These are phyloP conservation scores for Hecatera dysodea DNA, from an alignment of 2,888 invertebrate genomes.

Conservation along the genomic window DNA sequence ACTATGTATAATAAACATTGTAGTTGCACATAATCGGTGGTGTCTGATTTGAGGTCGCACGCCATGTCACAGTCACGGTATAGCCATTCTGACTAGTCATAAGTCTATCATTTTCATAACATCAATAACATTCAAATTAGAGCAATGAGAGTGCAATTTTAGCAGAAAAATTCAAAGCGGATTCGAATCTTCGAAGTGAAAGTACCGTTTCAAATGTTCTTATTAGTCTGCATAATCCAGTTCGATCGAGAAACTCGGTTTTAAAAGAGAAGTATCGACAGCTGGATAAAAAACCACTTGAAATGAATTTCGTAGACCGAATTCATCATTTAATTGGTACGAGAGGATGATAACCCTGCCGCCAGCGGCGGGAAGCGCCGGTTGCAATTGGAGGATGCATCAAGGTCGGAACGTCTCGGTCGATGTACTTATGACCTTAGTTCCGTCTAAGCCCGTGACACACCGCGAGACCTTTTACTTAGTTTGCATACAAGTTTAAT, in stretches of 20 bases:
- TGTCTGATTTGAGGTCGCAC: constrained; percentile 60
- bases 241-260: not conserved
- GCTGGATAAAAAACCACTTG: constrained; percentile 24
- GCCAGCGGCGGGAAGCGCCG: constrained; percentile 77
- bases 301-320: constrained; percentile 58
- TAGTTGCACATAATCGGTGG: constrained; percentile 63
- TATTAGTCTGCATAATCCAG: not conserved
- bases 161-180: not conserved
- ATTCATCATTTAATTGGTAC: constrained; percentile 70
- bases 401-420: constrained; percentile 86
- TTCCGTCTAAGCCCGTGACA: constrained; percentile 67
- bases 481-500: constrained; percentile 67
- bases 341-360: constrained; percentile 81
- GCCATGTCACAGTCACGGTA: constrained; percentile 36
- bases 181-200: constrained; percentile 6
- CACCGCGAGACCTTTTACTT: constrained; percentile 61
- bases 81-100: constrained; percentile 9
- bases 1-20: constrained; percentile 70
- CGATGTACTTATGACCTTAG: constrained; percentile 82
- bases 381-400: constrained; percentile 80
- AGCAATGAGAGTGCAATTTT: not conserved
- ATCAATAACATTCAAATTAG: not conserved
- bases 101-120: not conserved
- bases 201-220: constrained; percentile 18
- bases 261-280: constrained; percentile 16